Evolutionary conservation across 1,140 invertebrate species (phyloP), one percentile per base, ranked within the genome.

Genomic region (Drosophila gunungcola): DNA sequence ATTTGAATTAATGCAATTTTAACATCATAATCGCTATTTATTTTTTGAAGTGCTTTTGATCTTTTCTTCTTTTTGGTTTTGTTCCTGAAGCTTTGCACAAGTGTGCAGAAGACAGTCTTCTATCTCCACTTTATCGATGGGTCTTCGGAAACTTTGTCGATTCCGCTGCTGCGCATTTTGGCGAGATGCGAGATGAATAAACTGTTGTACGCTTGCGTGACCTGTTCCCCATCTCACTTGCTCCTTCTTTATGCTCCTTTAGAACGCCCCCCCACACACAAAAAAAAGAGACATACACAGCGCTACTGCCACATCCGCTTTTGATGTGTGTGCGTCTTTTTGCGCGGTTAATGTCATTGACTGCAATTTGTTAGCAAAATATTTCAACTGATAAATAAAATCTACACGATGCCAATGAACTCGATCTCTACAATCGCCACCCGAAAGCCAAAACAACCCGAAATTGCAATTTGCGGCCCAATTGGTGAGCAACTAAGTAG

Each of bases 351-450:
- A 84, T 88, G 82, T 91, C 88, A 91, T 88, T 91, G 82, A 91
- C 88, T 91, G 88, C 88, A 91, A 83, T 91, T 91, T 91, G 77
- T 91, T 91, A 86, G 89, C 80, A 91, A 91, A 88, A 80, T 78
- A 88, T 77, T 88, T 86, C 61, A 78, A 91, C 82, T 88, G 84
- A 88, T 90, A 88, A 89, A 90, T 84, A 89, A 84, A 84, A 90
- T 90, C 68, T 86, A 81, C 60, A 90, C 80, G 55, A 60, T 46
- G 84, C 68, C 84, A 90, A 80, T 76, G 83, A 88, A 88, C 83
- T 67, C 64, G 45, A 48, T 16, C 56, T 48, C 79, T 43, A 56
- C 53, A 63, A 34, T 51, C 29, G 27, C 48, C 58, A 56, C 46
- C 45, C 63, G 27, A 53, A 76, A 57, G 43, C 41, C 46, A 77